Evolutionary conservation across 2,888 invertebrate species (phyloP).

Genomic region (Leptarthrus brevirostris): DNA sequence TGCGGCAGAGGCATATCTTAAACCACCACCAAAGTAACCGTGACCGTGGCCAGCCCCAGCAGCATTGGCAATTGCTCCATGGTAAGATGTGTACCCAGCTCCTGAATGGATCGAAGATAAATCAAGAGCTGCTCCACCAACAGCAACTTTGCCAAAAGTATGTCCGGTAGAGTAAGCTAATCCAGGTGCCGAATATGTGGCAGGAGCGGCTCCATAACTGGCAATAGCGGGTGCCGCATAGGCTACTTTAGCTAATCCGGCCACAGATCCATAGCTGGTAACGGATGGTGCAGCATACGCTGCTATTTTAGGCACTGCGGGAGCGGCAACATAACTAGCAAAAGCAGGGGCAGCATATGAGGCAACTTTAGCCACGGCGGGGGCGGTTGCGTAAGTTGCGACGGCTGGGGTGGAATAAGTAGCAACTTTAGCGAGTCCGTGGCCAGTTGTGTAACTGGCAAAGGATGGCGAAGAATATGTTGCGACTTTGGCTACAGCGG

Average conservation of each 20-base stretch:
- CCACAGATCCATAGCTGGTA: conserved; percentile 49
- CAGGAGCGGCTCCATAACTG: conserved; percentile 53
- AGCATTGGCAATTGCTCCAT: conserved; percentile 59
- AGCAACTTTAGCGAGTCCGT: conserved; percentile 28
- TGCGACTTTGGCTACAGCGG: conserved; percentile 46
- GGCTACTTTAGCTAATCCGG: conserved; percentile 52
- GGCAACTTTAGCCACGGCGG: conserved; percentile 56
- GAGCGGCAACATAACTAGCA: conserved; percentile 63
- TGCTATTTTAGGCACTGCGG: conserved; percentile 58
- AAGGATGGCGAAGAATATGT: conserved; percentile 47
- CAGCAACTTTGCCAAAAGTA: conserved; percentile 56
- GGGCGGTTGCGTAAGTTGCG: conserved; percentile 64
- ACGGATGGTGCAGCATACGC: conserved; percentile 50
- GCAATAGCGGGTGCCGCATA: conserved; percentile 53
- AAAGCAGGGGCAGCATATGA: conserved; percentile 47
- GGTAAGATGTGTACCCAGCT: conserved; percentile 58
- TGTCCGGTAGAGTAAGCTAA: conserved; percentile 20
- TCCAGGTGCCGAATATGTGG: conserved; percentile 2
- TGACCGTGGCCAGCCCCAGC: conserved; percentile 54
- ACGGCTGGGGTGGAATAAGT: conserved; percentile 39
- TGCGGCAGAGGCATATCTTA: conserved; percentile 65
- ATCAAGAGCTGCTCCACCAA: conserved; percentile 62
- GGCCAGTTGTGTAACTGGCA: conserved; percentile 32
- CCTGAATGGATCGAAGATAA: conserved; percentile 39
- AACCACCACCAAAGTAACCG: conserved; percentile 55